These are phyloP conservation scores for Rhagoletis zephyria DNA, from an alignment of 1,140 invertebrate genomes.

Conservation along the genomic window DNA sequence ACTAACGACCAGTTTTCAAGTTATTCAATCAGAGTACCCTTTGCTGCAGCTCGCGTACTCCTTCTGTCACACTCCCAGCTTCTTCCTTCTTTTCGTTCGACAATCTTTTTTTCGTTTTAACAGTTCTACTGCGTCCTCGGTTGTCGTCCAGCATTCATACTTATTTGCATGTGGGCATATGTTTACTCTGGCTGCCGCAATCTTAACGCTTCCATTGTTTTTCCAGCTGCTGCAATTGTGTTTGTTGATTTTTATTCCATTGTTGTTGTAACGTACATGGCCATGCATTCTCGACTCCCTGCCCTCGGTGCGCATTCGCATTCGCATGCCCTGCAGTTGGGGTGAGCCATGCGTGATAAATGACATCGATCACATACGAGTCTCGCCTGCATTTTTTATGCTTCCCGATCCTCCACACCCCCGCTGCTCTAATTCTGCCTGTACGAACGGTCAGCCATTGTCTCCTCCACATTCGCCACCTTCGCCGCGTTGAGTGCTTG, in stretches of 20 bases:
- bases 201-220: conserved; percentile 50
- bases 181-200: background rate
- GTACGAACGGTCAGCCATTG: background rate
- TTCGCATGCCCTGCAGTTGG: background rate
- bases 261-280: background rate
- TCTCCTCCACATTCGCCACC: conserved; percentile 20
- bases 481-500: conserved; percentile 29
- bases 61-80: background rate
- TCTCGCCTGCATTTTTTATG: conserved; percentile 28
- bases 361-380: conserved; percentile 49
- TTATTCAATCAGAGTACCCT: background rate
- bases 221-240: background rate
- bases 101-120: background rate
- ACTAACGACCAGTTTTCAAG: background rate
- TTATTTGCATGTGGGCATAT: background rate
- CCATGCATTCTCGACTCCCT: background rate
- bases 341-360: conserved; percentile 43
- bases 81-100: background rate
- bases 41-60: background rate
- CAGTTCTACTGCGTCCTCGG: background rate
- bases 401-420: background rate
- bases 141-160: background rate
- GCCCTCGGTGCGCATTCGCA: background rate
- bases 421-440: background rate
- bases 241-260: background rate